phyloP scores from a whole-genome alignment of 2,888 invertebrate species.

The Troglohyphantes excavatus region DNA sequence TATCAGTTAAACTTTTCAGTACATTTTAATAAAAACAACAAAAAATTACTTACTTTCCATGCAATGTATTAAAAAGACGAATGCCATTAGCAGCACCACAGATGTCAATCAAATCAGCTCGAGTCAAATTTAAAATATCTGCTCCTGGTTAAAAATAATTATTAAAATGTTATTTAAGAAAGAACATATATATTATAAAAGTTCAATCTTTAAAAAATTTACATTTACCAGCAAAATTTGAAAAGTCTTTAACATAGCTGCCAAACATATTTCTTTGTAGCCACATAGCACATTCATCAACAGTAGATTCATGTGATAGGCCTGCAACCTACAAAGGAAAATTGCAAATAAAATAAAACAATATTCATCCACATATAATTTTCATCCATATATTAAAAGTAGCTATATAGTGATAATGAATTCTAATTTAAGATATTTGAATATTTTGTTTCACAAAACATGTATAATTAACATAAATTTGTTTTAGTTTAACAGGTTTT shows the following conservation, averaged over 20 bases:
- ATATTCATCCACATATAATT: too few species aligned
- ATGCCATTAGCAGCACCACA: slow-evolving; percentile 97
- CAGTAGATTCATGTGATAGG: slow-evolving; percentile 46
- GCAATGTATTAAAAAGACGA: slow-evolving; percentile 93
- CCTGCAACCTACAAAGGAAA: slow-evolving; percentile 9
- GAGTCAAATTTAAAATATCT: slow-evolving; percentile 92
- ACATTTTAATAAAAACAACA: background rate
- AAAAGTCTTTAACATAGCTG: slow-evolving; percentile 61
- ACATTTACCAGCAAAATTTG: slow-evolving; percentile 62
- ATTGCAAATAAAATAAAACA: too few species aligned
- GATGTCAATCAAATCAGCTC: slow-evolving; percentile 96
- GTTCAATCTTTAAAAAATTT: background rate
- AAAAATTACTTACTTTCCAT: slow-evolving; percentile 86
- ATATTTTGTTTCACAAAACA: too few species aligned
- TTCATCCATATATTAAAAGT: too few species aligned
- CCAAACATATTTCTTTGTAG: slow-evolving; percentile 71
- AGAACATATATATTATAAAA: background rate
- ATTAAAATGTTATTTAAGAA: background rate
- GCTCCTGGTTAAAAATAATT: slow-evolving; percentile 83
- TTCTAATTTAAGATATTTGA: too few species aligned
- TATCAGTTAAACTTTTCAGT: too few species aligned
- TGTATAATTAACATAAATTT: too few species aligned
- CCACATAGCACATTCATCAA: slow-evolving; percentile 50
- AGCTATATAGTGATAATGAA: too few species aligned
- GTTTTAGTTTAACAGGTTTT: too few species aligned